Percentiles rank a stretch among this genome's conserved stretches.
Conservation (phyloP, 2,888 invertebrate genomes). For the Drosophila multiciliata region DNA sequence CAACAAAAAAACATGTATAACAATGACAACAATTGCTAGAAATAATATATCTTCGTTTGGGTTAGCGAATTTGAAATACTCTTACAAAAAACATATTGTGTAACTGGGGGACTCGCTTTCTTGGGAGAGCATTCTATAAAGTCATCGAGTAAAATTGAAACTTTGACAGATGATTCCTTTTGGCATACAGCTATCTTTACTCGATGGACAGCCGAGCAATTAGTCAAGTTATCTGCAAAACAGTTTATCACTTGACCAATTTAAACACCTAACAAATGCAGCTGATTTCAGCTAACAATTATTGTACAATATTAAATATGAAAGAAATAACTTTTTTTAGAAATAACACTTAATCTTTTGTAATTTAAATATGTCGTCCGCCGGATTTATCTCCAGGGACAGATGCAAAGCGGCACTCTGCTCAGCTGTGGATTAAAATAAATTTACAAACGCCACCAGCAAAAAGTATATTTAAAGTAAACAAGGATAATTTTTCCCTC, state of each 20-base stretch:
- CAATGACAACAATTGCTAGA: conserved; percentile 50
- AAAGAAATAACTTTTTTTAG: neutral
- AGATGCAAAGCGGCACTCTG: neutral
- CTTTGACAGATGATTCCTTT: neutral
- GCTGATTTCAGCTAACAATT: neutral
- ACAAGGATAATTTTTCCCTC: too few species aligned
- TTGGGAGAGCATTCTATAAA: neutral
- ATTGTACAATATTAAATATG: neutral
- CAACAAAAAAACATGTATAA: conserved; percentile 35
- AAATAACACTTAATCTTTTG: neutral
- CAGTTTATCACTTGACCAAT: neutral
- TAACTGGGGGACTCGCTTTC: neutral
- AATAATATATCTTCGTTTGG: conserved; percentile 4
- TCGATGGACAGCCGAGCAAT: neutral
- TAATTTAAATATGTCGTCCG: neutral
- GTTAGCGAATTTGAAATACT: neutral
- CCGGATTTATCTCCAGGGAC: neutral
- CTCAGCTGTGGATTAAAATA: neutral
- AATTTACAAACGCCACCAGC: neutral
- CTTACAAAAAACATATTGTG: neutral
- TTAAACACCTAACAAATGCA: neutral
- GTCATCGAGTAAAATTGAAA: neutral
- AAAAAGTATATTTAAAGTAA: neutral
- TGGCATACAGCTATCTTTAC: neutral
- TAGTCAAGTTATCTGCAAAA: neutral